These are phyloP conservation scores for Tortrix viridana DNA, from an alignment of 2,888 invertebrate genomes.

Conservation along the genomic window DNA sequence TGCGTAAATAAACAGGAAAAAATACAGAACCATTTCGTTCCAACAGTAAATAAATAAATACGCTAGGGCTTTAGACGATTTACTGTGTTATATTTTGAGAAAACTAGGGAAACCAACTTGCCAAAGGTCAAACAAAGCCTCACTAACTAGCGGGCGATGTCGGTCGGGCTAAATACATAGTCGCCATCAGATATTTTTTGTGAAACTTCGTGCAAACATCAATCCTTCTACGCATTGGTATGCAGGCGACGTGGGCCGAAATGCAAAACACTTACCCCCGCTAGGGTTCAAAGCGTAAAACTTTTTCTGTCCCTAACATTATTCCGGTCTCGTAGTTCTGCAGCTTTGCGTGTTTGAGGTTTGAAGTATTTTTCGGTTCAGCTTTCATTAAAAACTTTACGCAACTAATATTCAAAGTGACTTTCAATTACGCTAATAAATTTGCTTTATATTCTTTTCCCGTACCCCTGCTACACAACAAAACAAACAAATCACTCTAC, in stretches of 20 bases:
- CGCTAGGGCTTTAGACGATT: background rate
- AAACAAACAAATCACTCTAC: too few species aligned
- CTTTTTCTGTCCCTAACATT: constrained; percentile 81
- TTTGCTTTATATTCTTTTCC: too few species aligned
- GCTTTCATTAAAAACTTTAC: constrained; percentile 77
- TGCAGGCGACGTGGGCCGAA: constrained; percentile 74
- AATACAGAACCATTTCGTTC: too few species aligned
- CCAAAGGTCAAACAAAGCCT: constrained; percentile 19
- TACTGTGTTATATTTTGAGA: background rate
- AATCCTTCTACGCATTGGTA: constrained; percentile 80
- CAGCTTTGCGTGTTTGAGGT: constrained; percentile 80
- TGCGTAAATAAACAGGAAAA: too few species aligned
- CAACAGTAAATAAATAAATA: background rate
- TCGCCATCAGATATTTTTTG: constrained; percentile 45
- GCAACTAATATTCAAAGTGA: constrained; percentile 70
- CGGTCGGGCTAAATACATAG: constrained; percentile 38
- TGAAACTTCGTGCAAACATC: constrained; percentile 65
- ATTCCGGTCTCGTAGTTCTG: constrained; percentile 81
- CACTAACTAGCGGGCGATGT: constrained; percentile 23
- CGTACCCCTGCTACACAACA: too few species aligned
- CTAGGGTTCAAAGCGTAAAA: constrained; percentile 80
- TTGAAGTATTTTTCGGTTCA: constrained; percentile 76
- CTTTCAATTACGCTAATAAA: constrained; percentile 58
- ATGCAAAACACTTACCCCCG: constrained; percentile 82
- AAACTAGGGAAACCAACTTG: constrained; percentile 12